Evolutionary conservation across 2,888 invertebrate species (phyloP).

Genomic region (Lacanobia oleracea): DNA sequence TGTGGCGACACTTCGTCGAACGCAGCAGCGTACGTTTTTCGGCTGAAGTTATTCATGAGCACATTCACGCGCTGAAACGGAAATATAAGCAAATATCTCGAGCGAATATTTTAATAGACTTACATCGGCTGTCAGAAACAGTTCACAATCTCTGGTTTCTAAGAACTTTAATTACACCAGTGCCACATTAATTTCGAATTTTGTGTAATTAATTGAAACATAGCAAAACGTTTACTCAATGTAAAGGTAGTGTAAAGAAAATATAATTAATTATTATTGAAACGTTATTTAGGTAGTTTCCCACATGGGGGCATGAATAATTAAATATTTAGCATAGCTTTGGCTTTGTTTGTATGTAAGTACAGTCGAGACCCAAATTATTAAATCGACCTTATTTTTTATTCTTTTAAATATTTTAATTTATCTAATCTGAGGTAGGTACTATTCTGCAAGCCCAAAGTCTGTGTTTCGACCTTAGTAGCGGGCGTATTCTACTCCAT

Average conservation of each 20-base stretch:
- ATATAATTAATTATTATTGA: constrained; percentile 35
- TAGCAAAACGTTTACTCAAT: not conserved
- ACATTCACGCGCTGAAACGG: not conserved
- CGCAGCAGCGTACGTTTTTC: too few relatives aligned
- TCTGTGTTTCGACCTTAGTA: too few relatives aligned
- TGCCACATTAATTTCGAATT: not conserved
- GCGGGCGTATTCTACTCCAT: too few relatives aligned
- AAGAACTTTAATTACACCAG: constrained; percentile 3
- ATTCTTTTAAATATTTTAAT: too few relatives aligned
- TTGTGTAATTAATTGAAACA: constrained; percentile 11
- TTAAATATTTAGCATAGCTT: constrained; percentile 19
- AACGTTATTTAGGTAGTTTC: constrained; percentile 30
- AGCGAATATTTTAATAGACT: not conserved
- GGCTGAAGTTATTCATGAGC: not conserved
- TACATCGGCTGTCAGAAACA: not conserved
- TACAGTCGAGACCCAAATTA: not conserved
- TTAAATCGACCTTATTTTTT: too few relatives aligned
- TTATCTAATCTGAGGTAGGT: too few relatives aligned
- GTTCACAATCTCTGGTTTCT: not conserved
- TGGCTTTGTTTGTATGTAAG: not conserved
- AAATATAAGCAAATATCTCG: not conserved
- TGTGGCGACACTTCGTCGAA: too few relatives aligned
- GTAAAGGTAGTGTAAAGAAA: constrained; percentile 6
- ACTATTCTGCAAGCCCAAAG: too few relatives aligned
- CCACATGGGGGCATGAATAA: constrained; percentile 16